Percentiles rank a stretch among this genome's conserved stretches.
These are phyloP conservation scores for Callionymus lyra DNA, from an alignment of 2,113 vertebrate species.

Conservation along the genomic window DNA sequence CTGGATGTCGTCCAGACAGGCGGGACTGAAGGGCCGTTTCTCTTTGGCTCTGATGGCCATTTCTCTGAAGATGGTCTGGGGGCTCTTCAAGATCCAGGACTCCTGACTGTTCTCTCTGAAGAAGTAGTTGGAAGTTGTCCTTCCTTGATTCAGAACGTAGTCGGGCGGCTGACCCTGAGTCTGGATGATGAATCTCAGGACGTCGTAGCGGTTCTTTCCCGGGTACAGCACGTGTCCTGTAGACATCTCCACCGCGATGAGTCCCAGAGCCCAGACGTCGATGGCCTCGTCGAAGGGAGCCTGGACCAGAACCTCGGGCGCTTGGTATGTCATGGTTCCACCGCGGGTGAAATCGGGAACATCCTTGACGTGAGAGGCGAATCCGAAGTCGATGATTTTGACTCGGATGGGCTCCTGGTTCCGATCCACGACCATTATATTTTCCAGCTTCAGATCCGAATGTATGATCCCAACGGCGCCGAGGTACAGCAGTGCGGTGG, in stretches of 20 bases:
- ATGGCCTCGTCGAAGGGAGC: too few species aligned
- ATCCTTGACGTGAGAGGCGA: neutral
- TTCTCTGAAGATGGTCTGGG: conserved; percentile 1
- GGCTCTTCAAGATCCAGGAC: neutral
- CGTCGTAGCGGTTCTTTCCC: neutral
- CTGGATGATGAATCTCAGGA: neutral
- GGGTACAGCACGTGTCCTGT: neutral
- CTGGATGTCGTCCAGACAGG: conserved; percentile 1
- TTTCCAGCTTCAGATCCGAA: conserved; percentile 5
- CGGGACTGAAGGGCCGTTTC: neutral
- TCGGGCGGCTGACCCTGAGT: too few species aligned
- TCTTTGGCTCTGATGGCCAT: conserved; percentile 1
- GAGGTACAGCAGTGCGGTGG: too few species aligned
- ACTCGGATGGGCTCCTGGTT: conserved; percentile 1
- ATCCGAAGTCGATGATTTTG: conserved; percentile 9
- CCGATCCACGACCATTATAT: conserved; percentile 4
- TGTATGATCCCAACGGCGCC: too few species aligned
- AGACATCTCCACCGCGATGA: conserved; percentile 4
- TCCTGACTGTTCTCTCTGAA: neutral
- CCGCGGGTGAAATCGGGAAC: neutral
- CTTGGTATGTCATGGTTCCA: conserved; percentile 5
- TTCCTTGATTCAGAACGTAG: conserved; percentile 4
- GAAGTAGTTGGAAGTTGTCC: neutral
- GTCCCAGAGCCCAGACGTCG: conserved; percentile 6
- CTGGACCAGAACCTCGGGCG: conserved; percentile 6